A percentile compares a stretch with the other conserved stretches of the same genome.
Evolutionary conservation across 2,888 invertebrate genomes (phyloP).

Genomic region (Lypha dubia): DNA sequence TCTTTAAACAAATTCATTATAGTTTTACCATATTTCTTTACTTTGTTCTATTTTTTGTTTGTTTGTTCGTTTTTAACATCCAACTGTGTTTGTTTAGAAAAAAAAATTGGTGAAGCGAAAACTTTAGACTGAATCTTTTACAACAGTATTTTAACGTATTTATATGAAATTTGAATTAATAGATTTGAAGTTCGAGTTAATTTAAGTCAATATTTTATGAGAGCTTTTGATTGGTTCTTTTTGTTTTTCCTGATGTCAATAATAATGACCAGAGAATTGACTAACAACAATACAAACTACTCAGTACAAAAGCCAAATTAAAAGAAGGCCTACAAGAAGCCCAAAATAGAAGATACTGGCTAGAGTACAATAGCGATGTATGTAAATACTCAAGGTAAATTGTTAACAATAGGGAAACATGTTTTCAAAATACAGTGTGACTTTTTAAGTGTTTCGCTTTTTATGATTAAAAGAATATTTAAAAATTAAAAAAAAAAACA

Average conservation of each 20-base stretch:
- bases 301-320: neutral
- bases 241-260: neutral
- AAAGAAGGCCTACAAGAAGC: conserved; percentile 7
- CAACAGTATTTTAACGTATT: conserved; percentile 47
- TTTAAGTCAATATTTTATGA: conserved; percentile 6
- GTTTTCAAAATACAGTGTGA: conserved; percentile 6
- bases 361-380: no score
- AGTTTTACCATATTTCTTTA: conserved; percentile 5
- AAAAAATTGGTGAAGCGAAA: no score
- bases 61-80: no score
- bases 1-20: no score
- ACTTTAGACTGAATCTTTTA: conserved; percentile 54
- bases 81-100: no score
- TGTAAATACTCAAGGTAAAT: conserved; percentile 11
- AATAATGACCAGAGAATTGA: conserved; percentile 1
- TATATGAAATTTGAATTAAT: conserved; percentile 63
- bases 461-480: neutral
- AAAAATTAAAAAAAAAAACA: no score
- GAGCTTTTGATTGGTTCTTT: conserved; percentile 36
- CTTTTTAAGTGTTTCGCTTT: neutral
- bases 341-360: neutral
- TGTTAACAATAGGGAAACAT: neutral
- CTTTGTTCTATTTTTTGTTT: conserved; percentile 21
- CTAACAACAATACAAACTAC: neutral
- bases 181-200: neutral